Evolutionary conservation across 2,113 vertebrate species (phyloP).

Genomic region (Arothron firmamentum): DNA sequence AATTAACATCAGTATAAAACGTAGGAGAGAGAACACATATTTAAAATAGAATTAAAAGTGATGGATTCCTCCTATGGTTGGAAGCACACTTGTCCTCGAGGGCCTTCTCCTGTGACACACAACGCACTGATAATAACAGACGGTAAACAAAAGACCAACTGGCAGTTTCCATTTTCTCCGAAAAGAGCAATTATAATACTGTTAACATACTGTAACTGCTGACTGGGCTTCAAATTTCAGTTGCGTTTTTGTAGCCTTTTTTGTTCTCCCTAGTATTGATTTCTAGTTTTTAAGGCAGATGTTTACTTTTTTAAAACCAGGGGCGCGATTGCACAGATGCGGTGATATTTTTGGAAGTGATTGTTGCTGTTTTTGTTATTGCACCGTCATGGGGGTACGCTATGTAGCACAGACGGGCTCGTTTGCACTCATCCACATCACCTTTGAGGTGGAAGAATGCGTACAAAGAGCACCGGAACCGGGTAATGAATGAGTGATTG

Average conservation of each 20-base stretch:
- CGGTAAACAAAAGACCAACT: slow-evolving; percentile 35
- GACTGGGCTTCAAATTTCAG: slow-evolving; percentile 54
- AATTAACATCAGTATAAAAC: slow-evolving; percentile 43
- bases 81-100: slow-evolving; percentile 82
- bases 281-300: slow-evolving; percentile 22
- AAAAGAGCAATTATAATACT: slow-evolving; percentile 44
- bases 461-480: slow-evolving; percentile 33
- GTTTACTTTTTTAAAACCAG: slow-evolving; percentile 30
- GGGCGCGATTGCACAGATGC: slow-evolving; percentile 12
- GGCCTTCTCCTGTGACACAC: slow-evolving; percentile 45
- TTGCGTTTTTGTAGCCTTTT: slow-evolving; percentile 38
- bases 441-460: slow-evolving; percentile 12
- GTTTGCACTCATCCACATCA: slow-evolving; percentile 28
- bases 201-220: slow-evolving; percentile 36
- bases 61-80: slow-evolving; percentile 99
- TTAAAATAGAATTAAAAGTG: slow-evolving; percentile 74
- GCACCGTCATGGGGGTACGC: slow-evolving; percentile 42
- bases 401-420: slow-evolving; percentile 58
- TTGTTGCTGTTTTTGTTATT: slow-evolving; percentile 26
- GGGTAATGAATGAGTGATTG: slow-evolving; percentile 14
- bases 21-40: slow-evolving; percentile 33
- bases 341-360: slow-evolving; percentile 14
- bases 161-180: slow-evolving; percentile 27
- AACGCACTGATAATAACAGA: slow-evolving; percentile 37
- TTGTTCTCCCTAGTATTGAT: background rate